Evolutionary conservation across 2,113 vertebrate genomes (phyloP).

Genomic region (Lutjanus erythropterus): DNA sequence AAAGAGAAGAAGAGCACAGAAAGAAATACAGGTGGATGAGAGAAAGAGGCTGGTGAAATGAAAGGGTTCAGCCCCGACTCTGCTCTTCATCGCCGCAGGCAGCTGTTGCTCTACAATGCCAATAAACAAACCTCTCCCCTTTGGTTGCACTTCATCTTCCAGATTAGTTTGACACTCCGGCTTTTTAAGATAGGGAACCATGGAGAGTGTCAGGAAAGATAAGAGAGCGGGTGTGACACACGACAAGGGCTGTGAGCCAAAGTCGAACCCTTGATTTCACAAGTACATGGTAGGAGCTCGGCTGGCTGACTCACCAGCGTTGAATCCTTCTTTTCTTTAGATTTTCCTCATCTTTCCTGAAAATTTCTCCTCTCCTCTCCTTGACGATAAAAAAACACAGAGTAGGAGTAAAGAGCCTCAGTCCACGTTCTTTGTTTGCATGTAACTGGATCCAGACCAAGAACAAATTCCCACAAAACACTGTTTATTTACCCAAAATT

Average conservation of each 20-base stretch:
- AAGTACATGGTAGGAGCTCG: slow-evolving; percentile 28
- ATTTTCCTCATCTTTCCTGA: neutral
- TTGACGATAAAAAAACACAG: slow-evolving; percentile 7
- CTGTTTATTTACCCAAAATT: slow-evolving; percentile 63
- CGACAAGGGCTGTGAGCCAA: slow-evolving; percentile 28
- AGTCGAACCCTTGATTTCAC: slow-evolving; percentile 41
- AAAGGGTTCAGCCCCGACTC: slow-evolving; percentile 24
- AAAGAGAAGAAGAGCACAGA: slow-evolving; percentile 14
- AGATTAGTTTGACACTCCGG: slow-evolving; percentile 48
- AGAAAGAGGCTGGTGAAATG: slow-evolving; percentile 11
- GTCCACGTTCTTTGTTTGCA: slow-evolving; percentile 45
- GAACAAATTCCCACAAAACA: slow-evolving; percentile 55
- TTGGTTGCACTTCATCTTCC: slow-evolving; percentile 51
- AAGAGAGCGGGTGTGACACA: slow-evolving; percentile 33
- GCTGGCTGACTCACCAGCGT: slow-evolving; percentile 24
- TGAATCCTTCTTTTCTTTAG: neutral
- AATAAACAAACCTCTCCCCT: slow-evolving; percentile 50
- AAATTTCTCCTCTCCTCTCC: neutral
- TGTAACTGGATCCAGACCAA: slow-evolving; percentile 48
- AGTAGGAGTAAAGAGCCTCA: slow-evolving; percentile 34
- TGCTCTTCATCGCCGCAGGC: slow-evolving; percentile 29
- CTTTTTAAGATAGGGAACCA: slow-evolving; percentile 49
- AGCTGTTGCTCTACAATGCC: slow-evolving; percentile 52
- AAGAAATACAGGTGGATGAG: slow-evolving; percentile 29
- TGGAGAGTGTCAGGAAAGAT: slow-evolving; percentile 62